Evolutionary conservation across 2,113 vertebrate species (phyloP), one percentile per base, ranked within the genome.

Genomic region (Chionodraco myersi): DNA sequence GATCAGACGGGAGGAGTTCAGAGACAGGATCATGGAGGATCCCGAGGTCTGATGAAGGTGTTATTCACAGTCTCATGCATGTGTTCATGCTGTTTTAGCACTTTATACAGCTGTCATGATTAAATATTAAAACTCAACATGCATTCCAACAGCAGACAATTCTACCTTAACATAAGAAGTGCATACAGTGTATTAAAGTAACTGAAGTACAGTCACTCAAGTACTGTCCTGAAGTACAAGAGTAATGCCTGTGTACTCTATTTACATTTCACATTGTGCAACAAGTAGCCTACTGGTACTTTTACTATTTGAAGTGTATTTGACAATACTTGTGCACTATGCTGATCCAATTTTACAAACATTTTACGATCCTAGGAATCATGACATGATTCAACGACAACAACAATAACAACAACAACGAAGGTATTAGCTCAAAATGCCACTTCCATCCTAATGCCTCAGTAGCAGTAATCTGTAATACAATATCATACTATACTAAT

Each of bases 1-100:
- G 76, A 90, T 90, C 89, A 90, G 88, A 87, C 84, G n/a, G 80
- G 49, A 83, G n/a, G 45, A 74, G 87, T 83, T 88, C 85, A 88
- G 77, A 86, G 82, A 89, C 62, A 15, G 84, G 76, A 88, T 74
- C 86, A 76, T 5, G 34, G 59, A 64, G 72, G 68, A 86, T 69
- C 69, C 51, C 59, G 60, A 63, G 78, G 64, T 76, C 70, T 44
- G 41, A 41, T 80, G 23, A 11, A 62, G 63, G 75, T 56, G 45
- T 80, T 77, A n/a, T 83, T 26, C 63, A 48, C 54, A 62, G 10
- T 59, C 49, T 45, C 26, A 65, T 58, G 62, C 68, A 3, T 66
- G 64, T 14, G 2, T 77, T 72, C 49, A 47, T 75, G 57, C 72
- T 54, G 57, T 3, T 47, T 53, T 51, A 45, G 54, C 21, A 1